Base-by-base conservation (phyloP, 2,797 vertebrate species). In the Rhinella marina region DNA sequence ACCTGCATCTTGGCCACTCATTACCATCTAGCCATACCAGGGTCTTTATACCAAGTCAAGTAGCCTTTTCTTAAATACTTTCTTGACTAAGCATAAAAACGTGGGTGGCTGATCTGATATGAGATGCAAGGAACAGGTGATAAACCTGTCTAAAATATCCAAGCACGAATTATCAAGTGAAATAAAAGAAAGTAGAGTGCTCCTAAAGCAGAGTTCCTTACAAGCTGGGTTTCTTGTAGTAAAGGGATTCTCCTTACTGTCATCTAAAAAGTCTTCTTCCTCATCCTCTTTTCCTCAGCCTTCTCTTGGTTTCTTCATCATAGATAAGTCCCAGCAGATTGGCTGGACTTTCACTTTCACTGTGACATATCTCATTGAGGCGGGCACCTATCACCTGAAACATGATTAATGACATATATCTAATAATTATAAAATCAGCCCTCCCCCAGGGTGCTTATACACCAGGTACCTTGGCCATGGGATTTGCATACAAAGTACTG, bases 221-320 rank as follows among this genome's bases (percentile, higher is more conserved):
- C 95, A 94, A 95, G 95, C 93, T 86, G 93, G 94, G 95, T 92
- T 92, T 95, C 93, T 96, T 94, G 95, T 96, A 96, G 95, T 95
- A 96, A 96, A 96, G 95, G 95, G 95, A 95, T 93, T 95, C 94
- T 94, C 94, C 98, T 97, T 95, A 99, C 98, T 99, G 96, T 99
- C 98, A 93, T 99, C 98, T 94, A 99, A 95, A 94, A 98, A 99
- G 93, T 99, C 98, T 95, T 99, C 98, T 75, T 99, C 98, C 93
- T 99, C 98, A 84, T 99, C 98, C 91, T 99, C 98, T 91, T 98
- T 98, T 99, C 79, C 97, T 97, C 92, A 98, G 95, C n/a, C 96
- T 96, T 61, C 97, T 96, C 92, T 99, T 99, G 91, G 97, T 97
- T 91, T 99, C 98, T 68, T 99, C 98, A 32, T 99, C 98, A 41